phyloP scores from a whole-genome alignment of 2,797 vertebrate species.

The Pterois miles region DNA sequence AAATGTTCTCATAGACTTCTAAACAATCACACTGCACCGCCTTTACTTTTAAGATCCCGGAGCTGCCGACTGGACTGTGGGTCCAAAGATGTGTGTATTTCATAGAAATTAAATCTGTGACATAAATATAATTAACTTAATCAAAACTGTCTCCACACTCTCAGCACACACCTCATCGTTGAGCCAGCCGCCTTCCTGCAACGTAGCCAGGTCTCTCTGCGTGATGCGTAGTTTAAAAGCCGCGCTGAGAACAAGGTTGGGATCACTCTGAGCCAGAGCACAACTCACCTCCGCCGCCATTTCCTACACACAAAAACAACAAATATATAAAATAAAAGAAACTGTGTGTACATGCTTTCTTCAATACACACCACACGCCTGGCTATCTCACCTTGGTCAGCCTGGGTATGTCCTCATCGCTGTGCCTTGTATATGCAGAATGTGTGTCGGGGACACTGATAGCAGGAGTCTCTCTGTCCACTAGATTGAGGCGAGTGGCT shows the following conservation, averaged over 20 bases:
- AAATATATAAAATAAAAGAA: not conserved
- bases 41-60: too few species aligned
- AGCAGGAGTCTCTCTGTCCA: constrained; percentile 72
- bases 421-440: constrained; percentile 48
- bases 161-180: constrained; percentile 88
- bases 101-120: not conserved
- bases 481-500: constrained; percentile 83
- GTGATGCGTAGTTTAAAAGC: constrained; percentile 93
- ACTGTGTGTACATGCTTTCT: not conserved
- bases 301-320: constrained; percentile 78
- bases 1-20: too few species aligned
- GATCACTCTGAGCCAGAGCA: constrained; percentile 83
- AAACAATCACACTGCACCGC: too few species aligned
- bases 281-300: constrained; percentile 88
- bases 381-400: constrained; percentile 86
- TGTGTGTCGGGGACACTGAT: constrained; percentile 46
- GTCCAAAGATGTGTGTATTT: not conserved
- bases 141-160: not conserved
- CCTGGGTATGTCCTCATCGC: constrained; percentile 81
- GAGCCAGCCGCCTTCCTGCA: constrained; percentile 89
- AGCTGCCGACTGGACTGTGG: not conserved
- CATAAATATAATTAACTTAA: not conserved
- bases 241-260: constrained; percentile 87
- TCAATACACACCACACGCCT: not conserved
- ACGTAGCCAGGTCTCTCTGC: constrained; percentile 89